Conservation (phyloP, 2,888 invertebrate genomes). For the Margaritifera margaritifera region DNA sequence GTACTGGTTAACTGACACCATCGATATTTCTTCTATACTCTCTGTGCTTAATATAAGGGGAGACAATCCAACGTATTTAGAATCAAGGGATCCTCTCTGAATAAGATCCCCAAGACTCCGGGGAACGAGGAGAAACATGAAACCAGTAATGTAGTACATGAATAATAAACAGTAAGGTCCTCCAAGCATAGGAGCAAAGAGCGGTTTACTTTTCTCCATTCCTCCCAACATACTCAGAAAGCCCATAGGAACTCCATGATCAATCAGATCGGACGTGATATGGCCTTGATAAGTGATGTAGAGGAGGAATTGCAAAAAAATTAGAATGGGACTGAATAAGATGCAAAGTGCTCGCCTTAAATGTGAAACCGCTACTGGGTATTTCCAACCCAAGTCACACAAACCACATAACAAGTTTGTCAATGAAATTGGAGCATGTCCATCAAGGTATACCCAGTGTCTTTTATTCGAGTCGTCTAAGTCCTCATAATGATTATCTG, state of each 20-base stretch:
- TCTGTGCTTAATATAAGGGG: slow-evolving; percentile 11
- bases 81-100: slow-evolving; percentile 5
- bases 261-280: slow-evolving; percentile 13
- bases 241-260: slow-evolving; percentile 26
- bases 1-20: slow-evolving; percentile 2
- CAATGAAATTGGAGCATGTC: slow-evolving; percentile 19
- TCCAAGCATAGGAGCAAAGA: slow-evolving; percentile 21
- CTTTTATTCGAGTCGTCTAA: neutral
- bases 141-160: slow-evolving; percentile 12
- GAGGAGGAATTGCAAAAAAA: slow-evolving; percentile 17
- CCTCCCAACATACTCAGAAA: slow-evolving; percentile 31
- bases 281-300: slow-evolving; percentile 13
- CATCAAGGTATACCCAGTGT: slow-evolving; percentile 18
- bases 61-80: slow-evolving; percentile 1
- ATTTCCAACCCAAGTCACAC: slow-evolving; percentile 16
- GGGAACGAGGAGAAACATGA: slow-evolving; percentile 19
- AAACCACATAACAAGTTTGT: slow-evolving; percentile 12
- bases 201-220: slow-evolving; percentile 18
- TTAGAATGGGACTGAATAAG: slow-evolving; percentile 12
- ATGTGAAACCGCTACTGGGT: slow-evolving; percentile 18
- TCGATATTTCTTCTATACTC: slow-evolving; percentile 13
- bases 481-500: no score
- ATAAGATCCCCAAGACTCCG: slow-evolving; percentile 9
- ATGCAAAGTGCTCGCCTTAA: slow-evolving; percentile 14
- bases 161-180: slow-evolving; percentile 22